Conservation (phyloP, 2,113 vertebrate species). For the Pionites leucogaster region DNA sequence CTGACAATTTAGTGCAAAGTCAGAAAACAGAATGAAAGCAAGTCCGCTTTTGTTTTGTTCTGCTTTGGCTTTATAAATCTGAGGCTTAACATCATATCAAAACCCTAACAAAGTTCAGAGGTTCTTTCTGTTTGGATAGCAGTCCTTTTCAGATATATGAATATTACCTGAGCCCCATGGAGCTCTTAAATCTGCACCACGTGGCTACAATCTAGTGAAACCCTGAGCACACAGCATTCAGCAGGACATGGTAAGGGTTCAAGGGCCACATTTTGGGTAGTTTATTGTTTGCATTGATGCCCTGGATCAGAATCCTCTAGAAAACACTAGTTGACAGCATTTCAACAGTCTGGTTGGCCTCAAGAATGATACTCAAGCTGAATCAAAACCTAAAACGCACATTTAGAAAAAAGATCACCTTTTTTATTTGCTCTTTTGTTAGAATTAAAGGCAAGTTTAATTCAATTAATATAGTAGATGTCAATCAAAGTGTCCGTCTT, state of each 20-base stretch:
- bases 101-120: slow-evolving; percentile 41
- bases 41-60: neutral
- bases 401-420: neutral
- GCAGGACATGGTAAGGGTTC: neutral
- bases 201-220: neutral
- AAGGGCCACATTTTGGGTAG: neutral
- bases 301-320: neutral
- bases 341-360: neutral
- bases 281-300: neutral
- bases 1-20: slow-evolving; percentile 10
- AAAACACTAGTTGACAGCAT: neutral
- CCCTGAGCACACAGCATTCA: neutral
- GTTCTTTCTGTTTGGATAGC: neutral
- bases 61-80: slow-evolving; percentile 20
- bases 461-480: neutral
- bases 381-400: neutral
- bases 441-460: neutral
- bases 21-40: slow-evolving; percentile 16
- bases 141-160: neutral
- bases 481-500: neutral
- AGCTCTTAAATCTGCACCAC: neutral
- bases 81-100: neutral
- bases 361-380: neutral
- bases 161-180: neutral
- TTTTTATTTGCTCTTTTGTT: neutral